Conservation (phyloP, 2,888 invertebrate species). For the Orthosia gracilis region DNA sequence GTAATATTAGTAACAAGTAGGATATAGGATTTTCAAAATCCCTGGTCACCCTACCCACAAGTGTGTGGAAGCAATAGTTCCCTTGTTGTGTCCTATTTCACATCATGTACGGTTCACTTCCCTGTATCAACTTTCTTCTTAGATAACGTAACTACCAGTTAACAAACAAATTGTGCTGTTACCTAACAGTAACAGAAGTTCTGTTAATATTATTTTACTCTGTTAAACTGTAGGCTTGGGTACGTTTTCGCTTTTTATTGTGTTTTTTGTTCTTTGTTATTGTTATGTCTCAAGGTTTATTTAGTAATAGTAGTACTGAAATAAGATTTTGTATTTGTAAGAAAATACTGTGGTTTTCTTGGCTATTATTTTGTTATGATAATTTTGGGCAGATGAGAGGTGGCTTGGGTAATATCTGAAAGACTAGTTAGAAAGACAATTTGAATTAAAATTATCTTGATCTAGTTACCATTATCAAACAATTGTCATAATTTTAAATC, state of each 20-base stretch:
- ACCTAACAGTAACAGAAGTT: constrained; percentile 27
- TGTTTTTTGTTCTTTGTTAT: constrained; percentile 4
- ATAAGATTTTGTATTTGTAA: neutral
- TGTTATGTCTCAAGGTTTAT: constrained; percentile 16
- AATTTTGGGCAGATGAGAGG: neutral
- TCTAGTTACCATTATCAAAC: neutral
- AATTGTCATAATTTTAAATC: too few relatives aligned
- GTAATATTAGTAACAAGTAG: neutral
- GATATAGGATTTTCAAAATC: neutral
- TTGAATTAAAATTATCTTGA: neutral
- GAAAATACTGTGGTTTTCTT: constrained; percentile 5
- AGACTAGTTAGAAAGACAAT: neutral
- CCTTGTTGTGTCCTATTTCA: constrained; percentile 62
- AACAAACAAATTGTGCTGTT: constrained; percentile 57
- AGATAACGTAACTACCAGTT: constrained; percentile 43
- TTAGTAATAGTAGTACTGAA: constrained; percentile 9
- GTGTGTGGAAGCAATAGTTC: constrained; percentile 63
- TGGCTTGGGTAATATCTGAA: neutral
- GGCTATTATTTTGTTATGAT: constrained; percentile 6
- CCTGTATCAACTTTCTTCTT: constrained; percentile 62
- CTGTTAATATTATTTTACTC: constrained; percentile 50
- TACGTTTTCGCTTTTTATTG: constrained; percentile 34
- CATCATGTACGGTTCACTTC: constrained; percentile 62
- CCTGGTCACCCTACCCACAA: constrained; percentile 55
- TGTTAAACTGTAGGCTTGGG: constrained; percentile 32